These are phyloP conservation scores for Steinernema hermaphroditum DNA, from an alignment of 2,888 invertebrate genomes.

Conservation along the genomic window DNA sequence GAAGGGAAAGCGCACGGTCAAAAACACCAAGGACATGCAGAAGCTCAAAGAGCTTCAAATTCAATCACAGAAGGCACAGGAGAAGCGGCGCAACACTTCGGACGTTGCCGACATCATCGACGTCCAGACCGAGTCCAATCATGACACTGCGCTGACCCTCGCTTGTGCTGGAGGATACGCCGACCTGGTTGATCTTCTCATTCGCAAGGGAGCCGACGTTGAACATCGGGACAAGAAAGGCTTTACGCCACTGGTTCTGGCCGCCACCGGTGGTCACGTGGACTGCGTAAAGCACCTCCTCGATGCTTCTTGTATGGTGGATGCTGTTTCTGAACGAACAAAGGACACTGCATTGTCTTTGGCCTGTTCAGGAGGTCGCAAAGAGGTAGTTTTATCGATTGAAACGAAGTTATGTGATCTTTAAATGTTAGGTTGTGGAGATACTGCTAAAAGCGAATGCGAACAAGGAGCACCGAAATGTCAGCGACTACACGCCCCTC, in stretches of 20 bases:
- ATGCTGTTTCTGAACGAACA: conserved; percentile 96
- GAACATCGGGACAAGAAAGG: conserved; percentile 97
- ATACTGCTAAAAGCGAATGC: conserved; percentile 83
- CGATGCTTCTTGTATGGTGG: conserved; percentile 92
- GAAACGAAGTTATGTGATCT: not conserved
- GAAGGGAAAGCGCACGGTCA: conserved; percentile 19
- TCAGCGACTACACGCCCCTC: conserved; percentile 98
- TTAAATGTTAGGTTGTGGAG: conserved; percentile 77
- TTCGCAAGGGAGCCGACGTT: conserved; percentile 89
- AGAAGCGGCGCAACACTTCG: conserved; percentile 13
- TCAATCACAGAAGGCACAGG: conserved; percentile 11
- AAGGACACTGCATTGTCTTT: conserved; percentile 93
- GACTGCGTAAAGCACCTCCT: conserved; percentile 87
- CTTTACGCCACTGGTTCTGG: conserved; percentile 93
- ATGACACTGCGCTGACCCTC: conserved; percentile 94
- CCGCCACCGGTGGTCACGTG: conserved; percentile 92
- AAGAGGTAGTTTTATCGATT: conserved; percentile 74
- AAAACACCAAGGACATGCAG: conserved; percentile 29
- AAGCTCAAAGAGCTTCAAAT: conserved; percentile 31
- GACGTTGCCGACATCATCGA: conserved; percentile 70
- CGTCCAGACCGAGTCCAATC: conserved; percentile 96
- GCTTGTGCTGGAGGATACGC: conserved; percentile 84
- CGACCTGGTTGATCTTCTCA: conserved; percentile 87
- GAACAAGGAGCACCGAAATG: conserved; percentile 92
- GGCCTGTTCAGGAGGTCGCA: conserved; percentile 94